A percentile compares a stretch with the other conserved stretches of the same genome.
These are phyloP conservation scores for Eclectus roratus DNA, from an alignment of 2,113 vertebrate species.

Conservation along the genomic window DNA sequence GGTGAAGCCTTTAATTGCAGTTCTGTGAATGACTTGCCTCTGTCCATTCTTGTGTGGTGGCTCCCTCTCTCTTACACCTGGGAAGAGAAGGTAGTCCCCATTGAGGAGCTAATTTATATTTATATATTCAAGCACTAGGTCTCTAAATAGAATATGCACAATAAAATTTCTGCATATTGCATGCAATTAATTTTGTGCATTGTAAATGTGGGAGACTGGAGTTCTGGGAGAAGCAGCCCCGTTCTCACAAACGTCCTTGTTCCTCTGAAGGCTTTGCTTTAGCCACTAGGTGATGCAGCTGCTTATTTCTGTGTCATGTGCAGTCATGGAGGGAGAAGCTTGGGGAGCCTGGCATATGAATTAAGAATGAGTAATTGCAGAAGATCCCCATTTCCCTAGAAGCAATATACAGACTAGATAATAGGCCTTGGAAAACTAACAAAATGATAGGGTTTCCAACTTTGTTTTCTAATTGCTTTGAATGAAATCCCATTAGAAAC, in stretches of 20 bases:
- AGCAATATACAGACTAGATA: constrained; percentile 22
- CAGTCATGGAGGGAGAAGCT: not conserved
- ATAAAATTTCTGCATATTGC: not conserved
- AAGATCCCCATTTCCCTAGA: constrained; percentile 24
- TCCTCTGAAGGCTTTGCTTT: not conserved
- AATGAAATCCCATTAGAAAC: constrained; percentile 48
- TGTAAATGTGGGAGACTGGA: not conserved
- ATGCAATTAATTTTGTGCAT: not conserved
- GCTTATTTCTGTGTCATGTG: not conserved
- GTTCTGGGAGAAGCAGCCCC: fast-evolving
- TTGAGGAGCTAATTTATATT: not conserved
- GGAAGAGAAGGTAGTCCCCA: not conserved
- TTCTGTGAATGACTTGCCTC: not conserved
- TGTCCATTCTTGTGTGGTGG: fast-evolving
- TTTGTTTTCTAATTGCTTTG: constrained; percentile 59
- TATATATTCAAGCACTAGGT: not conserved
- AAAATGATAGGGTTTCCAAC: constrained; percentile 50
- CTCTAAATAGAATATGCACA: not conserved
- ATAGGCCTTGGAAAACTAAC: constrained; percentile 41
- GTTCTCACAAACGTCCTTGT: not conserved
- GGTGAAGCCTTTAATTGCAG: not conserved
- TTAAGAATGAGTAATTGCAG: constrained; percentile 54
- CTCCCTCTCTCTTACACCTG: not conserved
- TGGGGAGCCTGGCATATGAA: constrained; percentile 10
- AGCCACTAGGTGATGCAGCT: constrained; percentile 26